Percentiles rank a stretch among this genome's conserved stretches.
Conservation (phyloP, 2,888 invertebrate species). For the Hemicrepidius hirtus region DNA sequence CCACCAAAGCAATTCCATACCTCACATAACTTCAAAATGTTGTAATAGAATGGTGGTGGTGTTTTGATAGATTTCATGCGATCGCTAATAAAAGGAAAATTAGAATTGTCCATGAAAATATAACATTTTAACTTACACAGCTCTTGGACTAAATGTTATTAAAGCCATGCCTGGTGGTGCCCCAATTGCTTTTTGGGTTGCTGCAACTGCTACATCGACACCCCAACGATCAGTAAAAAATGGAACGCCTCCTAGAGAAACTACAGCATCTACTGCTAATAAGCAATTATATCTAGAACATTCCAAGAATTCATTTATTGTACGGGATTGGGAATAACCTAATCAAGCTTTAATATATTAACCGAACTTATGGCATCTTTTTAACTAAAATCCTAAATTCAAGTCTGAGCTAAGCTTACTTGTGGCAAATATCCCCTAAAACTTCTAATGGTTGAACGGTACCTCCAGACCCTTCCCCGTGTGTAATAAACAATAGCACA, state of each 20-base stretch:
- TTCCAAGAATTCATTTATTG: too few relatives aligned
- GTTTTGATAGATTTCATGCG: conserved; percentile 74
- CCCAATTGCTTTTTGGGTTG: conserved; percentile 83
- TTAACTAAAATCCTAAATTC: too few relatives aligned
- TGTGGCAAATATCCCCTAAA: conserved; percentile 84
- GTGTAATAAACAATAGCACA: conserved; percentile 83
- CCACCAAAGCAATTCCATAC: conserved; percentile 67
- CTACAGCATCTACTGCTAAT: conserved; percentile 83
- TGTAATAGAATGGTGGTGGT: conserved; percentile 77
- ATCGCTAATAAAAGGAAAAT: conserved; percentile 69
- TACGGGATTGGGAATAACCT: too few relatives aligned
- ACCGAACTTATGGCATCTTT: too few relatives aligned
- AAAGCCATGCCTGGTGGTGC: conserved; percentile 83
- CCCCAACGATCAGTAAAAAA: conserved; percentile 81
- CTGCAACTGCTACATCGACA: conserved; percentile 82
- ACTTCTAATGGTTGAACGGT: conserved; percentile 84
- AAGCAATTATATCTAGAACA: conserved; percentile 75
- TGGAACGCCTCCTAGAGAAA: conserved; percentile 80
- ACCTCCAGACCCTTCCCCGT: conserved; percentile 90
- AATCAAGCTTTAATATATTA: too few relatives aligned
- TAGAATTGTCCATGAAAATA: conserved; percentile 3
- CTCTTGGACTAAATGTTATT: conserved; percentile 80
- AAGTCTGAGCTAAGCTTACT: conserved; percentile 72
- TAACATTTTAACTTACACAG: conserved; percentile 72
- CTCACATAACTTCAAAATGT: conserved; percentile 61